Base-by-base conservation (phyloP, 1,140 invertebrate genomes). In the Oedothorax gibbosus region DNA sequence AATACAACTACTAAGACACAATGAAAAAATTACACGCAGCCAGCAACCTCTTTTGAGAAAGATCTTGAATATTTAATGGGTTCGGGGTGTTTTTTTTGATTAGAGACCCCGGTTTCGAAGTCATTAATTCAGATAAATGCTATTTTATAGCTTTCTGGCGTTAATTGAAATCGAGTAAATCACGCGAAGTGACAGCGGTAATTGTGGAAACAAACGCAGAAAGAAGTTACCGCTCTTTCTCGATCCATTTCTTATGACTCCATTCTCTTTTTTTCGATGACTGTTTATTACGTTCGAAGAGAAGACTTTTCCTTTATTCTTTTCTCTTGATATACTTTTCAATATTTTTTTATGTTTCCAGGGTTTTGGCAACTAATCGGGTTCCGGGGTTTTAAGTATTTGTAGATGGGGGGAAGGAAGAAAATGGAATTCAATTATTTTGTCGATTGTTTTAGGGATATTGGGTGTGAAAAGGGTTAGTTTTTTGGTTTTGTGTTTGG, bases 121-220 rank as follows among this genome's bases (percentile, higher is more conserved):
- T 76, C 81, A 84, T 84, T 84, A 84, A 84, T 84, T 84, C 81
- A 84, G 81, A 84, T 84, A 84, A 84, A 84, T 84, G 81, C 76
- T 84, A 84, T 84, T 84, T 84, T 84, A 84, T 84, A 84, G 81
- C 71, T 84, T 68, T 84, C 81, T 18, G 69, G 71, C 81, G 81
- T 84, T 84, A 84, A 84, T 84, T 84, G 81, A 84, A 84, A 84
- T 75, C 81, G 62, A 84, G 81, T 84, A 84, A 84, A 84, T 84
- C 81, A 84, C 81, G 50, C 72, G 81, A 57, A 14, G n/a, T 84
- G 81, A 84, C 81, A 84, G 81, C 71, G 56, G 81, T 84, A 84
- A 84, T 84, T 84, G 81, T 84, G 62, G 81, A 84, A 84, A 84
- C 81, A 84, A 76, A 84, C 60, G 81, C 81, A 84, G 81, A 84